These are phyloP conservation scores for Diachasmimorpha longicaudata DNA, from an alignment of 1,140 invertebrate genomes.

Conservation along the genomic window DNA sequence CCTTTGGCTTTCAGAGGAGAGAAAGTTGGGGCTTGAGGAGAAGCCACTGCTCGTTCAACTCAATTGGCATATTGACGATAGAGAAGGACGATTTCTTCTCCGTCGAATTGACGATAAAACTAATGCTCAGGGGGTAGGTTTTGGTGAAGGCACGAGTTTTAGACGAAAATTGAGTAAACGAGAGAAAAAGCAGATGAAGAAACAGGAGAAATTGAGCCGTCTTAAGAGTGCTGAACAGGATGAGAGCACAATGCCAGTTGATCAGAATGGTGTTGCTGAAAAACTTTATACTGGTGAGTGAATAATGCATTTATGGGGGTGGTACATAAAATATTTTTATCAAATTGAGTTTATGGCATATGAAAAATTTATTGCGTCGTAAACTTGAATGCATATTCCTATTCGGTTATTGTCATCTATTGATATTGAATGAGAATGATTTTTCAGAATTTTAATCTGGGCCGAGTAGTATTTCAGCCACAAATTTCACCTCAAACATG, in stretches of 20 bases:
- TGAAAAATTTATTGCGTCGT: no score
- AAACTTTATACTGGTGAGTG: constrained; percentile 85
- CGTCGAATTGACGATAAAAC: constrained; percentile 85
- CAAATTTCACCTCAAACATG: no score
- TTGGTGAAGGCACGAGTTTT: constrained; percentile 72
- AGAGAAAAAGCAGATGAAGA: constrained; percentile 98
- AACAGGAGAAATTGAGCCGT: constrained; percentile 91
- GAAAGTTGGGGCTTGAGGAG: constrained; percentile 87
- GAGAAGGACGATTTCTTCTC: constrained; percentile 95
- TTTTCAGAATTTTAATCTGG: no score
- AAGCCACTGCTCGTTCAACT: constrained; percentile 97
- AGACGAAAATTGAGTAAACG: constrained; percentile 95
- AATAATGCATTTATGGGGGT: background rate
- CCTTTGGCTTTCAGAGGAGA: constrained; percentile 74
- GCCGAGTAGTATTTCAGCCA: no score
- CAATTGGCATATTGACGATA: constrained; percentile 98
- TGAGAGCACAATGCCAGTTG: constrained; percentile 72
- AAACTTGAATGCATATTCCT: no score
- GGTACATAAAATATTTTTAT: no score
- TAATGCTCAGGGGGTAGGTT: constrained; percentile 66
- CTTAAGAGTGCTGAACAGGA: constrained; percentile 74
- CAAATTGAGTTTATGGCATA: no score
- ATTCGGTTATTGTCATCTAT: no score
- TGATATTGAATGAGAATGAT: no score
- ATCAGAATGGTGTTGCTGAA: constrained; percentile 88